phyloP scores from a whole-genome alignment of 2,797 vertebrate genomes.

The Anguilla pacifica region DNA sequence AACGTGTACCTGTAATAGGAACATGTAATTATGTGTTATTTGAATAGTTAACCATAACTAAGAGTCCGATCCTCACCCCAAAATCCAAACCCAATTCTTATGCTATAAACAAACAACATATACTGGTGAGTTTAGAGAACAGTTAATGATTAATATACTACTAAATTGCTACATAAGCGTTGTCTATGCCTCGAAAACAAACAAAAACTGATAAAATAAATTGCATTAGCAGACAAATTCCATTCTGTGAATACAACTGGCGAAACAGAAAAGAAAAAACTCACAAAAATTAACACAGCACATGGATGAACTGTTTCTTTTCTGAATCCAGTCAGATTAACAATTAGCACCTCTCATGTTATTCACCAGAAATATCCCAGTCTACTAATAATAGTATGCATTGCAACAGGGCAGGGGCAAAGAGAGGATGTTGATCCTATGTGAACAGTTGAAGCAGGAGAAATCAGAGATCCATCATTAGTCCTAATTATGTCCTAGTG shows the following conservation, averaged over 20 bases:
- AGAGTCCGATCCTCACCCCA: neutral
- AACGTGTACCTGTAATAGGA: neutral
- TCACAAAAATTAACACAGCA: neutral
- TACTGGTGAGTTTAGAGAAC: neutral
- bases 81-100: neutral
- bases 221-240: neutral
- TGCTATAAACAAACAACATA: neutral
- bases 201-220: neutral
- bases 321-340: neutral
- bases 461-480: neutral
- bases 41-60: neutral
- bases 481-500: slow-evolving; percentile 9
- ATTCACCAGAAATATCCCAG: neutral
- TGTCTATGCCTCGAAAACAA: neutral
- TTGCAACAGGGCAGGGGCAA: neutral
- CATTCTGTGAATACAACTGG: neutral
- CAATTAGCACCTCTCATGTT: neutral
- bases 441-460: slow-evolving; percentile 14
- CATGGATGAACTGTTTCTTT: neutral
- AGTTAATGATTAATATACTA: neutral
- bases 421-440: neutral
- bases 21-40: neutral
- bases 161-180: neutral
- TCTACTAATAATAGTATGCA: no score
- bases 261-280: neutral